Evolutionary conservation across 2,888 invertebrate genomes (phyloP).

Genomic region (Theodoxus fluviatilis): DNA sequence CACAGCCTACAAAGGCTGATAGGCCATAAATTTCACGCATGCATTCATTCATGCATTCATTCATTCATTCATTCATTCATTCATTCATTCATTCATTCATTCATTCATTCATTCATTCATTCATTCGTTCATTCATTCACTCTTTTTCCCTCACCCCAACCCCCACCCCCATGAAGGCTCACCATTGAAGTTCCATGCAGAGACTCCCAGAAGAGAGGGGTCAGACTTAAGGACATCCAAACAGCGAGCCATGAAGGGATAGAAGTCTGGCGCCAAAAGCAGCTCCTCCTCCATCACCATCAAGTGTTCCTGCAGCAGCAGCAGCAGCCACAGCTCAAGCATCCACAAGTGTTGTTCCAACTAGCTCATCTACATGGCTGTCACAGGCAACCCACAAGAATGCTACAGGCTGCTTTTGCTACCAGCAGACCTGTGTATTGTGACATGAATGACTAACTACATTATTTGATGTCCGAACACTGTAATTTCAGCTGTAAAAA

Average conservation of each 20-base stretch:
- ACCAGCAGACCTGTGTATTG: too few relatives aligned
- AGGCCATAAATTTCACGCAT: too few relatives aligned
- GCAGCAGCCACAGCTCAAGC: background rate
- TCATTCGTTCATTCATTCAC: background rate
- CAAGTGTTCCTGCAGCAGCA: conserved; percentile 61
- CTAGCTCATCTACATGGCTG: background rate
- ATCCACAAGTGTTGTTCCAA: background rate
- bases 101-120: background rate
- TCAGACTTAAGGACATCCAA: conserved; percentile 64
- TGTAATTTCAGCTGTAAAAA: too few relatives aligned
- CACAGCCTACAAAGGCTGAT: too few relatives aligned
- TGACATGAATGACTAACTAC: too few relatives aligned
- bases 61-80: background rate
- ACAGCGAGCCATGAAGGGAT: conserved; percentile 67
- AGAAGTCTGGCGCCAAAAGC: conserved; percentile 68
- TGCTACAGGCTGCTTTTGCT: background rate
- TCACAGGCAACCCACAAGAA: background rate
- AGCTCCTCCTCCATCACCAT: conserved; percentile 69
- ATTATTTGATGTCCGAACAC: too few relatives aligned
- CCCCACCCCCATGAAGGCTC: background rate
- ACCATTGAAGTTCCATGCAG: conserved; percentile 68
- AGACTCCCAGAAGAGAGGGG: conserved; percentile 62
- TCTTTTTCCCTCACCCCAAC: background rate
- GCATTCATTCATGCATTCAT: too few relatives aligned
- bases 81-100: background rate